Evolutionary conservation across 2,888 invertebrate species (phyloP).

Genomic region (Rotaria socialis): DNA sequence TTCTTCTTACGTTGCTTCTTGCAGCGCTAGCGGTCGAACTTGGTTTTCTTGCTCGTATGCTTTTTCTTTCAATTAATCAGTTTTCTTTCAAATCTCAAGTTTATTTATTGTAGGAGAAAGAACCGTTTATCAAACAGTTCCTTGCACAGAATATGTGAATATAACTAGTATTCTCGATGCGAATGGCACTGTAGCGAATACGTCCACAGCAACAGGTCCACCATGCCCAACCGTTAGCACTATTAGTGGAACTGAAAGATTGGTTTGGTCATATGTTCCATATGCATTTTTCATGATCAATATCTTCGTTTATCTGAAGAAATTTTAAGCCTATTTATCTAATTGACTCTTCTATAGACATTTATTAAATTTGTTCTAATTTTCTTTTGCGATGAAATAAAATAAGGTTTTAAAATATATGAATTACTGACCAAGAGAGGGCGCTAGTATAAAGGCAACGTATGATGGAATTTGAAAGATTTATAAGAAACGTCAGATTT

Average conservation of each 20-base stretch:
- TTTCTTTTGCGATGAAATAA: background rate
- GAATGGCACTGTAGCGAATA: too few relatives aligned
- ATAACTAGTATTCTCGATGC: too few relatives aligned
- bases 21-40: background rate
- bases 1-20: background rate
- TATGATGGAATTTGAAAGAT: background rate
- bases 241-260: background rate
- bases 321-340: background rate
- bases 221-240: background rate
- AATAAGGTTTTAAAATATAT: background rate
- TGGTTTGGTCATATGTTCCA: background rate
- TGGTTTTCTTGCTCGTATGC: background rate
- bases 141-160: too few relatives aligned
- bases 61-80: background rate
- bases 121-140: background rate
- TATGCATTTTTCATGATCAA: background rate
- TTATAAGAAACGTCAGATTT: background rate
- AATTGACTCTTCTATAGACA: background rate
- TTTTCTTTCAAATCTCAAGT: background rate
- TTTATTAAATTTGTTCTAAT: background rate
- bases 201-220: background rate
- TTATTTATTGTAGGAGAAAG: background rate
- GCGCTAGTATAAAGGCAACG: background rate
- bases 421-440: background rate
- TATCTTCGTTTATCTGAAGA: background rate